Evolutionary conservation across 1,140 invertebrate species (phyloP).

Genomic region (Papilio polyxenes): DNA sequence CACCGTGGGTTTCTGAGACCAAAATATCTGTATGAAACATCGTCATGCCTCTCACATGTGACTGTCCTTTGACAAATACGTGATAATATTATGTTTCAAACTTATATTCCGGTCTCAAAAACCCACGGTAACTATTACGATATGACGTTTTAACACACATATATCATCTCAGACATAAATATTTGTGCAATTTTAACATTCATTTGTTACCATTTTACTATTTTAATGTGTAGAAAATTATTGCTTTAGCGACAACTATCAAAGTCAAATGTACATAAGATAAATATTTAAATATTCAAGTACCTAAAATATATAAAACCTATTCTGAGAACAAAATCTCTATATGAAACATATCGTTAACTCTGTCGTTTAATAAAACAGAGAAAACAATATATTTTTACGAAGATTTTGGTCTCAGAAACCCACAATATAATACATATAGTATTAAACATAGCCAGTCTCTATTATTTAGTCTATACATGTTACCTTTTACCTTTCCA

Average conservation of each 20-base stretch:
- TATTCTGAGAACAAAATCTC: too few species aligned
- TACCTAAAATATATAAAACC: background rate
- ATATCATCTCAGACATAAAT: background rate
- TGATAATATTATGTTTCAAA: background rate
- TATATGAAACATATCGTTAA: too few species aligned
- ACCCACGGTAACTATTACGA: background rate
- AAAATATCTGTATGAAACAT: too few species aligned
- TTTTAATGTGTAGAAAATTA: background rate
- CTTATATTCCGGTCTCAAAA: background rate
- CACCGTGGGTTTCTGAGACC: too few species aligned
- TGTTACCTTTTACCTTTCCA: background rate
- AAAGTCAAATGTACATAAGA: background rate
- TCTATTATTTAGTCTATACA: constrained; percentile 19
- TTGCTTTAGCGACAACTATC: background rate
- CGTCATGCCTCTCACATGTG: too few species aligned
- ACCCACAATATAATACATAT: background rate
- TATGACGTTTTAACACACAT: background rate
- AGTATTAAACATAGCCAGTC: constrained; percentile 10
- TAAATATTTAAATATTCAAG: background rate
- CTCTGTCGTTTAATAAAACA: too few species aligned
- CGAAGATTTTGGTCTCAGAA: too few species aligned
- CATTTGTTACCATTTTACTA: background rate
- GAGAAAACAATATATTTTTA: too few species aligned
- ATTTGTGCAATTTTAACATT: constrained; percentile 5
- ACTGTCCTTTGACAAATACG: too few species aligned